phyloP scores from a whole-genome alignment of 2,888 invertebrate species.

The Agrotis puta region DNA sequence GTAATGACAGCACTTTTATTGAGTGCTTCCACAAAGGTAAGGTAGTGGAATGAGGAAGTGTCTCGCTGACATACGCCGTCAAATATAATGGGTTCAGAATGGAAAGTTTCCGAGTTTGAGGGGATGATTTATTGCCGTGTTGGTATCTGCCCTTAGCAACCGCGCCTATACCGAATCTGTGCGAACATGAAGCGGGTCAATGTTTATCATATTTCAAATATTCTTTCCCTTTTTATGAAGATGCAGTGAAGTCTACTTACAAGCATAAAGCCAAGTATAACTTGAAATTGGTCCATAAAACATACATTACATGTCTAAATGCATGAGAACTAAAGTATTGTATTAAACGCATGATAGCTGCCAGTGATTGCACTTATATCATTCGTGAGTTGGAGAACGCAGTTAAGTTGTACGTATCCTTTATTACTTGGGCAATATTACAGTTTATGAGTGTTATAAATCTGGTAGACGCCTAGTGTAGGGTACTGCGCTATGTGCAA shows the following conservation, averaged over 20 bases:
- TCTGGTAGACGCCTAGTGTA: conserved; percentile 78
- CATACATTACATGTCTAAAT: conserved; percentile 54
- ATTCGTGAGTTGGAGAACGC: conserved; percentile 74
- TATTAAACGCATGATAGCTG: conserved; percentile 52
- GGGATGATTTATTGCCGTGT: conserved; percentile 76
- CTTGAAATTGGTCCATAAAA: conserved; percentile 51
- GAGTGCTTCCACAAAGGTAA: conserved; percentile 62
- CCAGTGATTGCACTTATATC: conserved; percentile 71
- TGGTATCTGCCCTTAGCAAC: conserved; percentile 66
- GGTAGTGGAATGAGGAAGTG: conserved; percentile 68
- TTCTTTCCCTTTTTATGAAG: conserved; percentile 28
- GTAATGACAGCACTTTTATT: conserved; percentile 60
- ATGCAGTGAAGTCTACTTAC: conserved; percentile 27
- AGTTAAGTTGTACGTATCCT: conserved; percentile 82
- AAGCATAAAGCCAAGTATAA: conserved; percentile 42
- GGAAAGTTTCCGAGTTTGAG: conserved; percentile 76
- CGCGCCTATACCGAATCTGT: conserved; percentile 50
- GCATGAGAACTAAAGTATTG: conserved; percentile 50
- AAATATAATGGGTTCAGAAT: conserved; percentile 78
- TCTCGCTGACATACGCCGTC: conserved; percentile 77
- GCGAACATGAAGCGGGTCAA: conserved; percentile 54
- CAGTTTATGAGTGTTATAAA: conserved; percentile 86
- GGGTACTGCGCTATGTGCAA: conserved; percentile 75
- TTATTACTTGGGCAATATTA: conserved; percentile 86
- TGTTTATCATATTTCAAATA: conserved; percentile 40